A percentile compares a stretch with the other conserved stretches of the same genome.
These are phyloP conservation scores for Ganaspis brasiliensis DNA, from an alignment of 2,888 invertebrate genomes.

Conservation along the genomic window DNA sequence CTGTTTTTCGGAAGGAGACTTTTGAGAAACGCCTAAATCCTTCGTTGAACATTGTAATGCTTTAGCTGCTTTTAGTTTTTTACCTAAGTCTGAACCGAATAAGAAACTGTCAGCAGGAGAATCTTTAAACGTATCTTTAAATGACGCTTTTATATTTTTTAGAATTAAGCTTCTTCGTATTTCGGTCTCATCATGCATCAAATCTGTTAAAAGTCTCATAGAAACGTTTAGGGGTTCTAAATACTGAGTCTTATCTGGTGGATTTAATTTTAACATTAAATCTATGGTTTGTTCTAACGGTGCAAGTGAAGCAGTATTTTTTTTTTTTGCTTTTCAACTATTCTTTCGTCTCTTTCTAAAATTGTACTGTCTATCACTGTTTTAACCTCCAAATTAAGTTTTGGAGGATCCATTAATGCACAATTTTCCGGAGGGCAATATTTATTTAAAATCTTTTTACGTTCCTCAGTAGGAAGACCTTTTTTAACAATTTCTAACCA, in stretches of 20 bases:
- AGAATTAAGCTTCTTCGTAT: slow-evolving; percentile 48
- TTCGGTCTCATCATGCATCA: slow-evolving; percentile 50
- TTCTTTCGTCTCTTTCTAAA: slow-evolving; percentile 37
- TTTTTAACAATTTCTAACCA: slow-evolving; percentile 40
- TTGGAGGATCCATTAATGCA: slow-evolving; percentile 44
- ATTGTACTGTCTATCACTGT: slow-evolving; percentile 19
- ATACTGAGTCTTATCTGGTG: not conserved
- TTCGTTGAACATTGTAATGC: slow-evolving; percentile 44
- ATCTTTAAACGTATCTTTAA: slow-evolving; percentile 47
- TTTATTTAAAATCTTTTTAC: slow-evolving; percentile 22
- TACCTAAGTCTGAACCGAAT: slow-evolving; percentile 47
- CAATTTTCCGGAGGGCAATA: slow-evolving; percentile 39
- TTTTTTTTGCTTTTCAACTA: slow-evolving; percentile 40
- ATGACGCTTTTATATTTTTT: slow-evolving; percentile 46
- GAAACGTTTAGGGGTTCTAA: slow-evolving; percentile 43
- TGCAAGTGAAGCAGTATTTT: slow-evolving; percentile 43
- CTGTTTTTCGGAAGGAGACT: slow-evolving; percentile 15
- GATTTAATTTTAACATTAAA: not conserved
- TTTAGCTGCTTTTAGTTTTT: slow-evolving; percentile 48
- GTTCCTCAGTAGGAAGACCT: slow-evolving; percentile 42
- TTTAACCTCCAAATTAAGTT: slow-evolving; percentile 44
- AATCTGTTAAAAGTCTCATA: slow-evolving; percentile 44
- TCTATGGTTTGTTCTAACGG: slow-evolving; percentile 40
- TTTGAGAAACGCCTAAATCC: slow-evolving; percentile 8
- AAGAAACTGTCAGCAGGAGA: slow-evolving; percentile 40